These are phyloP conservation scores for Erethizon dorsatum DNA, from an alignment of 2,797 vertebrate species.

Conservation along the genomic window DNA sequence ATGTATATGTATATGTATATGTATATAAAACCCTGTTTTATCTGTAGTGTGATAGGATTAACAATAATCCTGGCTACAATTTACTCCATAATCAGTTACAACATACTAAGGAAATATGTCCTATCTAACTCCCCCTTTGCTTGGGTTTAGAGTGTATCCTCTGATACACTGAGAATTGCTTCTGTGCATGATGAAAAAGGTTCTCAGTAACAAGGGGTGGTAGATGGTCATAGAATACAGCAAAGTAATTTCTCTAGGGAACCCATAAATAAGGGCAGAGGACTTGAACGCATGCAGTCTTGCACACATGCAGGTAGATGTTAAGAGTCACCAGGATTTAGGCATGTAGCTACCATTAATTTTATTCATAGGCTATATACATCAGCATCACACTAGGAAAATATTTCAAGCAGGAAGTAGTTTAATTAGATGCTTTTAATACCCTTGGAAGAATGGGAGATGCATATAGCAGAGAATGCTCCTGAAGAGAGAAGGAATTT, in stretches of 20 bases:
- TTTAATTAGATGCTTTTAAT: conserved; percentile 34
- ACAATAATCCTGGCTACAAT: neutral
- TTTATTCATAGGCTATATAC: conserved; percentile 24
- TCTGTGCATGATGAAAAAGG: neutral
- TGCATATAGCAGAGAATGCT: neutral
- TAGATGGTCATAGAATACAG: neutral
- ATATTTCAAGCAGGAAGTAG: neutral
- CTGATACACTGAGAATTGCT: neutral
- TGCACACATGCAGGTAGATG: neutral
- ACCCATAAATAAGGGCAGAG: neutral
- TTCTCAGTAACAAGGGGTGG: neutral
- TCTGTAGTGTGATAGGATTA: neutral
- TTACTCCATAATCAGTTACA: neutral
- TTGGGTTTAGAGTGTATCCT: neutral
- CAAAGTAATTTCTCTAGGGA: neutral
- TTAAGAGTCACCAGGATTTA: neutral
- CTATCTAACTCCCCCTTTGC: neutral
- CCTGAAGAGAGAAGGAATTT: neutral
- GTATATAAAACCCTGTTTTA: neutral
- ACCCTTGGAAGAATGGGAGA: neutral
- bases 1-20: neutral
- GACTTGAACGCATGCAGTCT: neutral
- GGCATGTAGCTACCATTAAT: neutral
- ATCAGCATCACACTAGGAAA: neutral
- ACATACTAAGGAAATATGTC: neutral